These are phyloP conservation scores for Autographa gamma DNA, from an alignment of 2,888 invertebrate genomes.

Conservation along the genomic window DNA sequence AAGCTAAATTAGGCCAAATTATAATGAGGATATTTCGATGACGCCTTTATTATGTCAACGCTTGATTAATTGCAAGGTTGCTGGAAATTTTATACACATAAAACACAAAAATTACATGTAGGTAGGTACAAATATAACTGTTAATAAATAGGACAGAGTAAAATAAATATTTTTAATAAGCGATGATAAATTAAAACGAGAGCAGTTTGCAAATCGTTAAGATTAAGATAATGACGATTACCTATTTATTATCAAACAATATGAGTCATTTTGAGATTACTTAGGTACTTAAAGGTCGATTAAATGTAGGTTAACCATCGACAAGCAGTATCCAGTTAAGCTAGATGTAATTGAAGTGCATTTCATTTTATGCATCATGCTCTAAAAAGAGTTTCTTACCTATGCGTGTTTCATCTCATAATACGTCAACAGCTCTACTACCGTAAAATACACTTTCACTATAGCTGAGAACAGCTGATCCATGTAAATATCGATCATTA, in stretches of 20 bases:
- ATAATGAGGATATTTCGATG: constrained; percentile 55
- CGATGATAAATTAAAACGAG: neutral
- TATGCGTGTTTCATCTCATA: neutral
- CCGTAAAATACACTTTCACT: neutral
- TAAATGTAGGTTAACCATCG: constrained; percentile 1
- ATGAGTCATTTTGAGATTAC: neutral
- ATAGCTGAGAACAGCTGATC: neutral
- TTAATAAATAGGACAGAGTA: constrained; percentile 1
- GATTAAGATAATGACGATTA: neutral
- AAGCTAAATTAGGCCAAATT: constrained; percentile 60
- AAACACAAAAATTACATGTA: constrained; percentile 15
- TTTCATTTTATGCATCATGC: neutral
- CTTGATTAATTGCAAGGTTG: constrained; percentile 73
- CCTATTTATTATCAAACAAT: neutral
- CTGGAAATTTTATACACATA: constrained; percentile 36
- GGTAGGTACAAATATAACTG: neutral
- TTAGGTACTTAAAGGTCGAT: neutral
- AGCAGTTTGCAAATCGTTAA: neutral
- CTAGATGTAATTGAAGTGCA: neutral
- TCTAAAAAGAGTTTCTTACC: neutral
- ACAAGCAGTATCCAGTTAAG: neutral
- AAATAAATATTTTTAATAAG: neutral
- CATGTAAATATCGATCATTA: constrained; percentile 2
- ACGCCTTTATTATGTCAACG: constrained; percentile 67
- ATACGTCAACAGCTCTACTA: neutral